Evolutionary conservation across 2,888 invertebrate species (phyloP).

Genomic region (Byasa hedistus): DNA sequence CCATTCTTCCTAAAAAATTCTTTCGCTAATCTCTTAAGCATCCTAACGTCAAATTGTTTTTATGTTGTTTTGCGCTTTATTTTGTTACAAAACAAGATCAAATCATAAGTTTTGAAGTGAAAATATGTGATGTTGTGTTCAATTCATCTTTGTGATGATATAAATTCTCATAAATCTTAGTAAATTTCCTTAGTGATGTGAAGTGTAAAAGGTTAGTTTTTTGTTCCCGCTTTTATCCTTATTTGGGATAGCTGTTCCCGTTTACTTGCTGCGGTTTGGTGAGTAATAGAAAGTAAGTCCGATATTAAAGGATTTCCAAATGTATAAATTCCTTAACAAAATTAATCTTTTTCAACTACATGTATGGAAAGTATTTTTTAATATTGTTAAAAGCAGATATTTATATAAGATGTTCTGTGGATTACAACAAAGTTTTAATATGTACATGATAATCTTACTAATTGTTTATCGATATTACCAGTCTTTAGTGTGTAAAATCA

Average conservation of each 20-base stretch:
- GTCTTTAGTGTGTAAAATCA: not conserved
- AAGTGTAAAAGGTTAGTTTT: constrained; percentile 70
- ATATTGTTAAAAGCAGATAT: constrained; percentile 18
- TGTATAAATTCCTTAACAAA: constrained; percentile 10
- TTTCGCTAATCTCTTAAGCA: constrained; percentile 46
- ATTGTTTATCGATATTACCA: not conserved
- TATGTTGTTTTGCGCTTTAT: constrained; percentile 56
- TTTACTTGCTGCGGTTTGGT: constrained; percentile 66
- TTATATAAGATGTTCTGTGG: constrained; percentile 21
- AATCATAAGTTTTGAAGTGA: constrained; percentile 31
- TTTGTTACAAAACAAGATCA: constrained; percentile 39
- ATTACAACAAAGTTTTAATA: not conserved
- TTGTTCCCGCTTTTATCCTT: constrained; percentile 68
- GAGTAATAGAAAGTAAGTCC: constrained; percentile 73
- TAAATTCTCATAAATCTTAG: constrained; percentile 35
- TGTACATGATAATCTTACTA: not conserved
- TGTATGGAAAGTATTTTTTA: constrained; percentile 10
- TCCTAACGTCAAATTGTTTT: constrained; percentile 67
- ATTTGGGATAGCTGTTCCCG: constrained; percentile 45
- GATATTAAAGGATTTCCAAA: constrained; percentile 59
- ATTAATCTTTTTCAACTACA: constrained; percentile 1
- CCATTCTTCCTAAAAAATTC: constrained; percentile 38
- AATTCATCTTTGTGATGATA: constrained; percentile 16
- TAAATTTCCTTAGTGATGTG: constrained; percentile 47
- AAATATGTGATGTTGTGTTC: constrained; percentile 30